Evolutionary conservation across 1,140 invertebrate genomes (phyloP).

Genomic region (Lamellibrachia luymesi): DNA sequence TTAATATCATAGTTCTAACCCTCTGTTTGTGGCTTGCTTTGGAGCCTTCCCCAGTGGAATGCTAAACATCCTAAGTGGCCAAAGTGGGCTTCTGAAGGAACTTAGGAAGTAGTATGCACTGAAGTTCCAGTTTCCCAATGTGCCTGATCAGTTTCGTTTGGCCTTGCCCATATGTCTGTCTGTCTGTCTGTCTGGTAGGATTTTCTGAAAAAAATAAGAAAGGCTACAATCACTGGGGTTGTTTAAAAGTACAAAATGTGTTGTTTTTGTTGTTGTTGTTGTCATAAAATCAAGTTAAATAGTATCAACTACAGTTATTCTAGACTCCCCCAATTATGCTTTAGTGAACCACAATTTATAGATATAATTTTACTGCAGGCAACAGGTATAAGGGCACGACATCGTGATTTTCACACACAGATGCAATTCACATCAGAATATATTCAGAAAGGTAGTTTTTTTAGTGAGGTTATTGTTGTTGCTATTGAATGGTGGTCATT

Average conservation of each 20-base stretch:
- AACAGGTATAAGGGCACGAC: no score
- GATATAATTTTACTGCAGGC: not conserved
- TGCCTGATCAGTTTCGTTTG: not conserved
- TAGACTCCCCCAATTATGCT: no score
- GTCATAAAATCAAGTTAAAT: no score
- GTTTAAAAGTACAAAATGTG: no score
- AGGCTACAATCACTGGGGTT: no score
- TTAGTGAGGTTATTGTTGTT: not conserved
- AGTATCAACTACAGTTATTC: no score
- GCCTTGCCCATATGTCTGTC: not conserved
- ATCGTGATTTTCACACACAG: no score
- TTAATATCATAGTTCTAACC: not conserved
- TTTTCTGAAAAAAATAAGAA: no score
- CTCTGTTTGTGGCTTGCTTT: not conserved
- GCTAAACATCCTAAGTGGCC: not conserved
- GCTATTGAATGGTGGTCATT: not conserved
- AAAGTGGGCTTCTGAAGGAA: not conserved
- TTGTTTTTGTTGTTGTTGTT: no score
- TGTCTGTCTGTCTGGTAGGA: not conserved
- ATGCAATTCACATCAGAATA: not conserved
- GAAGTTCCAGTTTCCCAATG: not conserved
- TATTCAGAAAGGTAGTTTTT: not conserved
- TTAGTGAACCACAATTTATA: no score
- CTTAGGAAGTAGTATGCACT: not conserved
- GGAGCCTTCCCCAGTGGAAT: not conserved